Percentiles rank a stretch among this genome's conserved stretches.
These are phyloP conservation scores for Euwallacea fornicatus DNA, from an alignment of 1,140 invertebrate genomes.

Conservation along the genomic window DNA sequence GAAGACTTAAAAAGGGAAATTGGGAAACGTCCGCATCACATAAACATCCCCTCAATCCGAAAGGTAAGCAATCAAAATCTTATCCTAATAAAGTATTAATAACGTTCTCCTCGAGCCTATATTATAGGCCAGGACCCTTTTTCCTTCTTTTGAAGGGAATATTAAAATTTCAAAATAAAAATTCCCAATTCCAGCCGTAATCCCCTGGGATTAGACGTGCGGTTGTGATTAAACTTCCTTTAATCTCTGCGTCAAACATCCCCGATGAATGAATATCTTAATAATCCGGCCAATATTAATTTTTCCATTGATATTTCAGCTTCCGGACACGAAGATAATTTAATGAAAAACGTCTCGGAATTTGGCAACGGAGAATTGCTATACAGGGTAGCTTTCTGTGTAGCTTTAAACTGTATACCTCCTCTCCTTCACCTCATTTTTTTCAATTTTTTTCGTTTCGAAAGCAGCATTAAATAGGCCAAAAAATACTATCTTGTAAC, in stretches of 20 bases:
- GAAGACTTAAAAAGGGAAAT: no score
- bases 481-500: no score
- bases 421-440: no score
- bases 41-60: constrained; percentile 2
- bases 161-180: constrained; percentile 33
- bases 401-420: no score
- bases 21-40: no score
- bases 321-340: background rate
- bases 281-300: constrained; percentile 28
- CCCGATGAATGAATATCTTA: constrained; percentile 30
- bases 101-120: constrained; percentile 6
- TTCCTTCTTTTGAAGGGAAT: constrained; percentile 19
- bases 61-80: constrained; percentile 17
- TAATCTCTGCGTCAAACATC: constrained; percentile 29
- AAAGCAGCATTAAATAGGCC: no score
- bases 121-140: background rate
- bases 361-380: background rate
- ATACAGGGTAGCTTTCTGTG: no score
- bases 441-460: no score
- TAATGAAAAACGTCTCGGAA: background rate
- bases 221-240: constrained; percentile 34
- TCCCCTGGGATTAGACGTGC: constrained; percentile 25
- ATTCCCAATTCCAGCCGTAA: constrained; percentile 19
- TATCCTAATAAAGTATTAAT: constrained; percentile 30
- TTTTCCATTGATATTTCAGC: background rate